Evolutionary conservation across 1,140 invertebrate genomes (phyloP).

Genomic region (Pogonomyrmex californicus): DNA sequence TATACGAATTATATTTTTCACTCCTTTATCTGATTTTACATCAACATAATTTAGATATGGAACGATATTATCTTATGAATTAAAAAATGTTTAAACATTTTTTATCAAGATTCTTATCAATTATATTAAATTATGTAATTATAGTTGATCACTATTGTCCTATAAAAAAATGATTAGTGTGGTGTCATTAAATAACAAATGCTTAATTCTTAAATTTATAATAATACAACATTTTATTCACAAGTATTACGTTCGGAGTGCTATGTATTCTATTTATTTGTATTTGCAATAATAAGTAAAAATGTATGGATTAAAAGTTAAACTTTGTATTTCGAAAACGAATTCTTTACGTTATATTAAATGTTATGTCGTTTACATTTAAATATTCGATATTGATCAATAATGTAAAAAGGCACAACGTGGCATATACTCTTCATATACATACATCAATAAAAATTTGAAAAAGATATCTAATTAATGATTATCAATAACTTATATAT

Average conservation of each 20-base stretch:
- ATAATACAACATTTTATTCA: conserved; percentile 50
- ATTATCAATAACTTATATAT: conserved; percentile 52
- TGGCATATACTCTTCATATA: conserved; percentile 73
- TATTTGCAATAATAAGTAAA: conserved; percentile 38
- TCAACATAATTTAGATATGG: conserved; percentile 16
- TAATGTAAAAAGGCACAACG: conserved; percentile 77
- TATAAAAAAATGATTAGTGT: conserved; percentile 30
- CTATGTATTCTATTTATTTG: conserved; percentile 37
- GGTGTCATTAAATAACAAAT: conserved; percentile 18
- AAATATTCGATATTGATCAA: conserved; percentile 56
- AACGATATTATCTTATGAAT: conserved; percentile 24
- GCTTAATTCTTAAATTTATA: conserved; percentile 32
- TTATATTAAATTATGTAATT: conserved; percentile 33
- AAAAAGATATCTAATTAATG: conserved; percentile 40
- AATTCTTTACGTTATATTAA: conserved; percentile 26
- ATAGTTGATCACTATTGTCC: conserved; percentile 5
- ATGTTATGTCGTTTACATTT: conserved; percentile 30
- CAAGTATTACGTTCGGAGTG: conserved; percentile 20
- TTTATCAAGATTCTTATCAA: conserved; percentile 25
- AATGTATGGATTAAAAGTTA: conserved; percentile 44
- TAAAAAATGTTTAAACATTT: conserved; percentile 20
- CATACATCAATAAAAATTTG: conserved; percentile 50
- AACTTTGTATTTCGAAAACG: background rate
- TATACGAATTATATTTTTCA: conserved; percentile 5
- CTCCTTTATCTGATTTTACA: conserved; percentile 5